A percentile compares a stretch with the other conserved stretches of the same genome.
These are phyloP conservation scores for Trichogramma dendrolimi DNA, from an alignment of 2,888 invertebrate genomes.

Conservation along the genomic window DNA sequence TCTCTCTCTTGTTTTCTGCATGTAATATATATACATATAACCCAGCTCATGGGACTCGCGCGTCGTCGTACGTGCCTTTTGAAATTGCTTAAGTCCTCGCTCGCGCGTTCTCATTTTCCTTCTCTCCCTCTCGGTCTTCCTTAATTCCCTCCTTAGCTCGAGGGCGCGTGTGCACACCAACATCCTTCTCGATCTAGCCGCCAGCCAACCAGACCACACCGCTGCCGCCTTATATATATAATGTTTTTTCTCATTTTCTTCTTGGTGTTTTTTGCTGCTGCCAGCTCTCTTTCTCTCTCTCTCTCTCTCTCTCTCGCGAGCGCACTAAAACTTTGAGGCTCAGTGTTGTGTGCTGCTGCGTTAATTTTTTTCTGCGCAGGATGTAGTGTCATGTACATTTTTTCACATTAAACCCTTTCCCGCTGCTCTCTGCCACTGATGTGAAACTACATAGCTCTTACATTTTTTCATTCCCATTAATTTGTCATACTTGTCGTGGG, in stretches of 20 bases:
- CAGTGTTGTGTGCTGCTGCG: constrained; percentile 5
- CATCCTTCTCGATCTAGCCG: too few relatives aligned
- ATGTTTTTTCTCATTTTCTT: constrained; percentile 1
- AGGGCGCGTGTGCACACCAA: constrained; percentile 12
- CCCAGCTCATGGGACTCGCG: constrained; percentile 29
- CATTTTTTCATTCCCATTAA: too few relatives aligned
- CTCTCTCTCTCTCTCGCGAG: not conserved
- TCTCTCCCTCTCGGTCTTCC: constrained; percentile 22
- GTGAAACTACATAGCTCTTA: too few relatives aligned
- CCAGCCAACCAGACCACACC: too few relatives aligned
- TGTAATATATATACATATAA: not conserved
- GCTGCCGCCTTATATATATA: not conserved
- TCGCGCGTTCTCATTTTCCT: constrained; percentile 25
- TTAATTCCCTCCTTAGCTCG: constrained; percentile 25
- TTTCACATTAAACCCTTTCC: too few relatives aligned
- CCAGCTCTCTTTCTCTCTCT: constrained; percentile 5
- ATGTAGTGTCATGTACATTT: too few relatives aligned
- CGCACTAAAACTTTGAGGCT: constrained; percentile 17
- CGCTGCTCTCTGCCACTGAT: too few relatives aligned
- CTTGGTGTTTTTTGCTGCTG: not conserved
- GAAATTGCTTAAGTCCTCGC: constrained; percentile 42
- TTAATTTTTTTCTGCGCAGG: constrained; percentile 14
- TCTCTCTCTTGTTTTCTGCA: not conserved
- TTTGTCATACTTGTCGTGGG: too few relatives aligned
- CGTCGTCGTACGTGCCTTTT: constrained; percentile 36